Percentiles rank a stretch among this genome's conserved stretches.
Conservation (phyloP, 2,888 invertebrate species). For the Tinea trinotella region DNA sequence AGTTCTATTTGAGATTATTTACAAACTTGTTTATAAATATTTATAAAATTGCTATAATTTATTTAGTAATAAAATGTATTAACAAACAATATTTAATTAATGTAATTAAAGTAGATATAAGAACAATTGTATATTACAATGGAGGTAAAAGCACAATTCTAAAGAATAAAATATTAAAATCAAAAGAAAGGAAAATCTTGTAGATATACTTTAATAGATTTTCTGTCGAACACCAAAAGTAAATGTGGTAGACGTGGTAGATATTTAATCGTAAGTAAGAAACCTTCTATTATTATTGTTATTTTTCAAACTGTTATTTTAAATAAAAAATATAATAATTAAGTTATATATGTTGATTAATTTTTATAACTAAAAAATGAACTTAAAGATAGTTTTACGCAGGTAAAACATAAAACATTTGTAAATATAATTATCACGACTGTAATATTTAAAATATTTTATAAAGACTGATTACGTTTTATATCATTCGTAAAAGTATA, state of each 20-base stretch:
- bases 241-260: not conserved
- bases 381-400: not conserved
- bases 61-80: not conserved
- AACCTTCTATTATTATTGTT: no score
- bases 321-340: not conserved
- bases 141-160: conserved; percentile 2
- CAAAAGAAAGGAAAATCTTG: not conserved
- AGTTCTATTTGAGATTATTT: conserved; percentile 10
- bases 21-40: not conserved
- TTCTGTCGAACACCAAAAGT: not conserved
- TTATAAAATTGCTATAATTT: not conserved
- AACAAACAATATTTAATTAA: not conserved
- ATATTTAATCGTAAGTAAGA: no score
- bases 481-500: not conserved
- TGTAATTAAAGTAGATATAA: not conserved
- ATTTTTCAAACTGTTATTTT: not conserved
- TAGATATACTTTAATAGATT: not conserved
- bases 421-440: conserved; percentile 6
- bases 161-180: not conserved
- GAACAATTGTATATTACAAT: not conserved
- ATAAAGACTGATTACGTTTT: conserved; percentile 12
- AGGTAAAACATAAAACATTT: conserved; percentile 4
- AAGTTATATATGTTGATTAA: not conserved
- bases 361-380: not conserved
- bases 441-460: conserved; percentile 1